phyloP scores from a whole-genome alignment of 2,113 vertebrate species.

The Tupaia tana region DNA sequence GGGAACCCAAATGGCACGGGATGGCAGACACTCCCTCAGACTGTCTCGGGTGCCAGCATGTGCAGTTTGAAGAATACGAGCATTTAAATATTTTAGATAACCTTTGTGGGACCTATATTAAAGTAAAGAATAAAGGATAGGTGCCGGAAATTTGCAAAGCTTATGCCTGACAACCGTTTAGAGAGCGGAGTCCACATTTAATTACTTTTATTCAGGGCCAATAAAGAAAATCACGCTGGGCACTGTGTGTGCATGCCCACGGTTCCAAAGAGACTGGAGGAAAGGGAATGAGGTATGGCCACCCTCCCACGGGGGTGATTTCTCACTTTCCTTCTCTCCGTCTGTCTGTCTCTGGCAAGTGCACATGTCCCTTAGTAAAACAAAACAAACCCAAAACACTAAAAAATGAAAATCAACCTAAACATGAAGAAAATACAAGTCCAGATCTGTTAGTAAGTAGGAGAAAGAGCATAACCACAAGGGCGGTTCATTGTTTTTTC shows the following conservation, averaged over 20 bases:
- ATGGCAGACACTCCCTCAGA: conserved; percentile 39
- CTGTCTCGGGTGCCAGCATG: background rate
- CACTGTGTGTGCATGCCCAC: too few species aligned
- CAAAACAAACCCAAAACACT: too few species aligned
- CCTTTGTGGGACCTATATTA: conserved; percentile 39
- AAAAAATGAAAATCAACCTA: background rate
- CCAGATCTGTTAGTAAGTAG: background rate
- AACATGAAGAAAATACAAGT: conserved; percentile 12
- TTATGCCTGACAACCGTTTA: background rate
- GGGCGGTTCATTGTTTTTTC: background rate
- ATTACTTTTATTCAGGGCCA: background rate
- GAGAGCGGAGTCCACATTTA: background rate
- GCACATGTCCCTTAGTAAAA: too few species aligned
- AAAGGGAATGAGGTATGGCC: too few species aligned
- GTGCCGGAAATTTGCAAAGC: conserved; percentile 50
- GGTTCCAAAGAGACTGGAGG: too few species aligned
- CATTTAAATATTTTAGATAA: conserved; percentile 57
- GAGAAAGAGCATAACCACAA: background rate
- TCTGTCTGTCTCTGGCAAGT: too few species aligned
- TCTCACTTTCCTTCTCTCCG: too few species aligned
- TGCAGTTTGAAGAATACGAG: conserved; percentile 12
- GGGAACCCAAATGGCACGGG: conserved; percentile 38
- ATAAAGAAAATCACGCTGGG: conserved; percentile 5
- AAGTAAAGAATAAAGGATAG: conserved; percentile 4
- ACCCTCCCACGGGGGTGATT: too few species aligned